Evolutionary conservation across 1,140 invertebrate species (phyloP).

Genomic region (Macrosteles quadrilineatus): DNA sequence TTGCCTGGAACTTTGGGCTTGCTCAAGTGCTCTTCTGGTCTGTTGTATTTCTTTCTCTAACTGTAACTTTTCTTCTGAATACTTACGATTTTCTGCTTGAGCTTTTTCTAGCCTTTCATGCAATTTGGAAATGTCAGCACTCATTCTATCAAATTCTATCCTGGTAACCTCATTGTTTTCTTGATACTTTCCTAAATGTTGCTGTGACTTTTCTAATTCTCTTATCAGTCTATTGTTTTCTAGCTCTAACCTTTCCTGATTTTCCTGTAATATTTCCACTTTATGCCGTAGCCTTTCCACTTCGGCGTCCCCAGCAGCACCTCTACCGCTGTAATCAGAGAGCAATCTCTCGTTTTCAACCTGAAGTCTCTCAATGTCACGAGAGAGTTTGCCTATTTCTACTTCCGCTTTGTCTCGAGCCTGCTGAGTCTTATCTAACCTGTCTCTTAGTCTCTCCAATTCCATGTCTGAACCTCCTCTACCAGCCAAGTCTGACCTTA

Average conservation of each 20-base stretch:
- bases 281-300: conserved; percentile 82
- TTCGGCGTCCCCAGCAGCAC: conserved; percentile 61
- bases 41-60: conserved; percentile 73
- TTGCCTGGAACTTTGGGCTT: conserved; percentile 59
- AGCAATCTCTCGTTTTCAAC: conserved; percentile 42
- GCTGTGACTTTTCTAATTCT: conserved; percentile 82
- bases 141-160: conserved; percentile 81
- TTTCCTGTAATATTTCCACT: conserved; percentile 76
- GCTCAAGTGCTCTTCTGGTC: conserved; percentile 63
- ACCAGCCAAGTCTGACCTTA: conserved; percentile 64
- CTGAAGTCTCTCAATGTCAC: conserved; percentile 70
- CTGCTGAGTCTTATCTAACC: conserved; percentile 80
- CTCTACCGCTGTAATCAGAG: conserved; percentile 54
- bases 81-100: conserved; percentile 58
- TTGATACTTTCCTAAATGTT: conserved; percentile 77
- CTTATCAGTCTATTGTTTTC: conserved; percentile 82
- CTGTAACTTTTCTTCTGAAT: conserved; percentile 53
- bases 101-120: conserved; percentile 73
- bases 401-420: conserved; percentile 80
- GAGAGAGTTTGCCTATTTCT: conserved; percentile 79
- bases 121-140: conserved; percentile 73
- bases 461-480: conserved; percentile 61
- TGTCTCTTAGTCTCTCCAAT: conserved; percentile 80
- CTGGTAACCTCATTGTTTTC: conserved; percentile 75
- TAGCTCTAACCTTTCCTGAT: conserved; percentile 77